phyloP scores from a whole-genome alignment of 2,888 invertebrate genomes.

The Fabriciana adippe region DNA sequence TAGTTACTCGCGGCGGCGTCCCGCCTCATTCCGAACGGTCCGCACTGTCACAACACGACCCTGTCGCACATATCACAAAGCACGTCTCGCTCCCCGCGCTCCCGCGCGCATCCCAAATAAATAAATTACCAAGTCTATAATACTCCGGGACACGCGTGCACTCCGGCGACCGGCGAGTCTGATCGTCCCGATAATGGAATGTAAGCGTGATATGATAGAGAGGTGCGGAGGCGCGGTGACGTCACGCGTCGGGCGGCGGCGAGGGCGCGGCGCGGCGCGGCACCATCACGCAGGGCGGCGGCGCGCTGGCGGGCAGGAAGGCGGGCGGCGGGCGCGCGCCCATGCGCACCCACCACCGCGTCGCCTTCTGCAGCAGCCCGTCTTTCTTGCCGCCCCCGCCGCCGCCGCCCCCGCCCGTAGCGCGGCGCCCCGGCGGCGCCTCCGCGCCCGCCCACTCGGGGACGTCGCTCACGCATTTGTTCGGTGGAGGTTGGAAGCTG shows the following conservation, averaged over 20 bases:
- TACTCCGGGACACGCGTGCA: conserved; percentile 68
- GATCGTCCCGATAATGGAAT: conserved; percentile 79
- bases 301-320: conserved; percentile 54
- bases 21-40: conserved; percentile 43
- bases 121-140: conserved; percentile 79
- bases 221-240: conserved; percentile 49
- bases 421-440: conserved; percentile 49
- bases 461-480: conserved; percentile 86
- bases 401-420: conserved; percentile 45
- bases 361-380: conserved; percentile 79
- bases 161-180: conserved; percentile 64
- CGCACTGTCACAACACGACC: conserved; percentile 48
- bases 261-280: conserved; percentile 59
- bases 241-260: conserved; percentile 59
- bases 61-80: conserved; percentile 56
- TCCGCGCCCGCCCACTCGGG: conserved; percentile 79
- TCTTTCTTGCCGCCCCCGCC: conserved; percentile 65
- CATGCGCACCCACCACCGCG: conserved; percentile 80
- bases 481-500: conserved; percentile 85
- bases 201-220: conserved; percentile 75
- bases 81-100: conserved; percentile 46
- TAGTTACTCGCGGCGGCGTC: conserved; percentile 50
- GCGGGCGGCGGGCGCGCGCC: conserved; percentile 66
- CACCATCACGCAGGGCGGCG: conserved; percentile 63
- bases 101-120: conserved; percentile 66